phyloP scores from a whole-genome alignment of 2,797 vertebrate genomes.

The Antrozous pallidus region DNA sequence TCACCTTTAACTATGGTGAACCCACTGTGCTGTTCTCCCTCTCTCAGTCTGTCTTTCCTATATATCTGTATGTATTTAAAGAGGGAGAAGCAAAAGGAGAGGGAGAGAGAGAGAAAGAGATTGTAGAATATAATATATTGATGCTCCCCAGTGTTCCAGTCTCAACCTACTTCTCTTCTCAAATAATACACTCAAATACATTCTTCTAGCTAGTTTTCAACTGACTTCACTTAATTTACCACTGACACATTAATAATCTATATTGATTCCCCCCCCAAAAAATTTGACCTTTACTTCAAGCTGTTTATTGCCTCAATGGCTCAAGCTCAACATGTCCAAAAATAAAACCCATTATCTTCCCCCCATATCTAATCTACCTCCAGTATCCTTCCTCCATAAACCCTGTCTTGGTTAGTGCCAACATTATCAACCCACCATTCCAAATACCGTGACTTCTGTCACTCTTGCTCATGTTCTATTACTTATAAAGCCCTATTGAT shows the following conservation, averaged over 20 bases:
- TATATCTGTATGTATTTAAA: background rate
- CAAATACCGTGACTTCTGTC: background rate
- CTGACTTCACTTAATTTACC: background rate
- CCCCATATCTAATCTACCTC: background rate
- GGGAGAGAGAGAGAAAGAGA: background rate
- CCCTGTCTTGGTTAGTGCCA: background rate
- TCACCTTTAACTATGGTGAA: background rate
- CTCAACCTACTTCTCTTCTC: background rate
- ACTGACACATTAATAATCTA: background rate
- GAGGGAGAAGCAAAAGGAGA: too few relatives aligned
- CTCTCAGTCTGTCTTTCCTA: background rate
- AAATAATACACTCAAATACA: slow-evolving; percentile 16
- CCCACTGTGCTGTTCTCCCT: background rate
- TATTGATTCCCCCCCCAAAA: slow-evolving; percentile 18
- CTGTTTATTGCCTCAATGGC: background rate
- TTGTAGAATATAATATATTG: background rate
- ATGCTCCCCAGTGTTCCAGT: background rate
- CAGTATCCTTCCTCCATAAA: background rate
- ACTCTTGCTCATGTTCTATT: background rate
- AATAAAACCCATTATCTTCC: background rate
- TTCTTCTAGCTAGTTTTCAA: background rate
- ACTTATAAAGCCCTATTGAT: background rate
- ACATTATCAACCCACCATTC: background rate
- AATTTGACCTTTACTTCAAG: background rate
- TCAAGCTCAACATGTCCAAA: background rate